A percentile compares a stretch with the other conserved stretches of the same genome.
Conservation (phyloP, 2,888 invertebrate genomes). For the Zaprionus lineosus region DNA sequence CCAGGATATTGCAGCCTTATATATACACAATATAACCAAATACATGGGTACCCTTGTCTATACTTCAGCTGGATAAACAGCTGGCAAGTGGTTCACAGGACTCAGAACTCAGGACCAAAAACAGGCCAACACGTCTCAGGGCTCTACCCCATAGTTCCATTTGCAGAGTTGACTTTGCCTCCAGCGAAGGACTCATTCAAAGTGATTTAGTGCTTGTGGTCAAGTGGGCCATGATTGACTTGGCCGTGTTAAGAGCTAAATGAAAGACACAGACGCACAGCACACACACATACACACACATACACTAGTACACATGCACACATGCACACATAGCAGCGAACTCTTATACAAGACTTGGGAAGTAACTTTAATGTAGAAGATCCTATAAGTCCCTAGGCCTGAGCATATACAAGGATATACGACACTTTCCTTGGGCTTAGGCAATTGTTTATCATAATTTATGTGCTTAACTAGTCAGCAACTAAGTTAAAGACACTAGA, state of each 20-base stretch:
- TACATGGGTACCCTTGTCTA: too few species aligned
- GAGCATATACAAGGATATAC: too few species aligned
- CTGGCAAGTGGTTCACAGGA: conserved; percentile 73
- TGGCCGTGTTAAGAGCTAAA: conserved; percentile 44
- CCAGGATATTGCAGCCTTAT: conserved; percentile 41
- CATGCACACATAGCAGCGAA: not conserved
- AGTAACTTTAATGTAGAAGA: conserved; percentile 12
- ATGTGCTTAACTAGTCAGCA: too few species aligned
- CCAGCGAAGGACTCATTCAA: conserved; percentile 50
- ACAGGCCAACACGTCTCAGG: too few species aligned
- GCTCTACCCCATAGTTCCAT: too few species aligned
- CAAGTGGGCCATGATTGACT: conserved; percentile 73
- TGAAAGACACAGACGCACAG: conserved; percentile 38
- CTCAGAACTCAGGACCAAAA: too few species aligned
- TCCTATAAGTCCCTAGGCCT: conserved; percentile 17
- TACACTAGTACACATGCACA: not conserved
- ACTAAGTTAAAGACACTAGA: too few species aligned
- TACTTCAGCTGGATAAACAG: conserved; percentile 70
- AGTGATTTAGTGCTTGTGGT: conserved; percentile 73
- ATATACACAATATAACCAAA: conserved; percentile 12
- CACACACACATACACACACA: not conserved
- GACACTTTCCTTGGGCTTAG: too few species aligned
- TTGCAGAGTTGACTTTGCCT: conserved; percentile 2
- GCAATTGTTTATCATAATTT: too few species aligned
- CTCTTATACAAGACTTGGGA: too few species aligned